Conservation (phyloP, 37 sponge, comb jelly and placozoan species). For the Beroe ovata region DNA sequence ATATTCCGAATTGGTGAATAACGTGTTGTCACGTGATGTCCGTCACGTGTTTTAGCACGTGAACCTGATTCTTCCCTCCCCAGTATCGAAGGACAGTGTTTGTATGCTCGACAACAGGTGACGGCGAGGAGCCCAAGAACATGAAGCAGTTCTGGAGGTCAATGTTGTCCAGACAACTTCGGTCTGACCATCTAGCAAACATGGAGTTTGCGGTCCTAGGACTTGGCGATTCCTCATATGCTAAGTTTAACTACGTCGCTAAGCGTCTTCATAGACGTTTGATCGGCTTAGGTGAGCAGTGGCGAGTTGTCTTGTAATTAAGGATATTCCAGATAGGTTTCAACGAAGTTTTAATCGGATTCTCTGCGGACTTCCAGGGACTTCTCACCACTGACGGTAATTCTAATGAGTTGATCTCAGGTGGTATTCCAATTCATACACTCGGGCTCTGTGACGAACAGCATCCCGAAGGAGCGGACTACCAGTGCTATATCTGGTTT, state of each 20-base stretch:
- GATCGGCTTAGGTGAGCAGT: constrained; percentile 70
- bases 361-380: no score
- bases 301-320: no score
- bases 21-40: no score
- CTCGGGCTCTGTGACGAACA: constrained; percentile 92
- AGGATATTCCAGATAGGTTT: no score
- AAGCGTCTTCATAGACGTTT: constrained; percentile 87
- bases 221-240: constrained; percentile 96
- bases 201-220: constrained; percentile 81
- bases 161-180: constrained; percentile 80
- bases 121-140: constrained; percentile 99
- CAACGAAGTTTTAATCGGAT: no score
- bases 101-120: constrained; percentile 94
- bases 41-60: no score
- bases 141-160: constrained; percentile 93
- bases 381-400: no score
- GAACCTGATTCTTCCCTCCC: no score
- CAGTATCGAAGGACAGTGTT: constrained; percentile 79
- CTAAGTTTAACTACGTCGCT: constrained; percentile 92
- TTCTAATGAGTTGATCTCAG: no score
- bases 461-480: constrained; percentile 85
- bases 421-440: not conserved
- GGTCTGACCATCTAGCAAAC: constrained; percentile 71
- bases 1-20: no score
- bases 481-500: constrained; percentile 56